These are phyloP conservation scores for Spondyliosoma cantharus DNA, from an alignment of 2,797 vertebrate species.

Conservation along the genomic window DNA sequence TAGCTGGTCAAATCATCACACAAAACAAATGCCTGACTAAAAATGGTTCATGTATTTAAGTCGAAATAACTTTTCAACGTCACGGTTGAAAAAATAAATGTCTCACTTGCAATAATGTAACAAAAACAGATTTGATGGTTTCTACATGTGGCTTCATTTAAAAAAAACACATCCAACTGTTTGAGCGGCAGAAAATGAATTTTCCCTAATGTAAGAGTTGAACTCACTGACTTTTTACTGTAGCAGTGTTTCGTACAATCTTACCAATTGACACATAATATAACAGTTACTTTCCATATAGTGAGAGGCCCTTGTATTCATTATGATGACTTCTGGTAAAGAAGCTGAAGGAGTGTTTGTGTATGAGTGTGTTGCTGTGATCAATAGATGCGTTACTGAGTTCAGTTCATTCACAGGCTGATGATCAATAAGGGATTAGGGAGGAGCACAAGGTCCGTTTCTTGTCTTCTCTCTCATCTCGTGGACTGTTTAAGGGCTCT, in stretches of 20 bases:
- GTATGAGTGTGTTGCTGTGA: conserved; percentile 30
- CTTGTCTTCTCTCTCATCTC: conserved; percentile 19
- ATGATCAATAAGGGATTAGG: conserved; percentile 55
- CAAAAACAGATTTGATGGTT: not conserved
- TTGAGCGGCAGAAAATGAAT: conserved; percentile 15
- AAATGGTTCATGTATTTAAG: not conserved
- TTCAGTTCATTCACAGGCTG: conserved; percentile 42
- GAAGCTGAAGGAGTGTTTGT: conserved; percentile 19
- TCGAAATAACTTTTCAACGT: conserved; percentile 3
- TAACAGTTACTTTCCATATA: conserved; percentile 27
- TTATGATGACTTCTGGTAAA: conserved; percentile 33
- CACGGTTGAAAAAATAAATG: not conserved
- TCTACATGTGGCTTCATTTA: conserved; percentile 14
- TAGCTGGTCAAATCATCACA: not conserved
- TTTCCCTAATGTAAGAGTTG: conserved; percentile 21
- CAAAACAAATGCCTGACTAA: not conserved
- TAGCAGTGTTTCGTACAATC: conserved; percentile 4
- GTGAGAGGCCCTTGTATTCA: conserved; percentile 8
- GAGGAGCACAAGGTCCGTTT: conserved; percentile 30
- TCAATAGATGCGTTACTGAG: conserved; percentile 35
- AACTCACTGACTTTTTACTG: conserved; percentile 18
- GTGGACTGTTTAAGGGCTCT: conserved; percentile 30
- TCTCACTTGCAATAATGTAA: not conserved
- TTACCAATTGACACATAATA: conserved; percentile 28
- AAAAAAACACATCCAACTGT: conserved; percentile 22